Evolutionary conservation across 1,140 invertebrate species (phyloP), one percentile per base, ranked within the genome.

Genomic region (Pseudomyrmex cubaensis): DNA sequence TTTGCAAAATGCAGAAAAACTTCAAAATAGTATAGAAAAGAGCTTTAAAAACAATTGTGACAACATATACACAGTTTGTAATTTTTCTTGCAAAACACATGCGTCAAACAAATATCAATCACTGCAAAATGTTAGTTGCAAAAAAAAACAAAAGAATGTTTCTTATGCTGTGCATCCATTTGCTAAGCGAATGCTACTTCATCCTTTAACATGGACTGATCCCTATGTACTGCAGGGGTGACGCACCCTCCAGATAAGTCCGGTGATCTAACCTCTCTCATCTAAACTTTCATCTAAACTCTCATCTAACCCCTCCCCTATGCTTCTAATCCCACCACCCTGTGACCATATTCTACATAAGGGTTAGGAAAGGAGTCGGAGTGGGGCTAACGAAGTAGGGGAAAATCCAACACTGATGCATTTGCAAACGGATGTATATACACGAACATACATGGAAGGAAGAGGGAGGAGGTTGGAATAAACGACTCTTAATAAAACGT

Each of bases 261-360:
- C 52, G 64, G 35, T 25, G 54, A 93, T 93, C 93, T 93, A 92
- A 92, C 92, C 89, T 90, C 90, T 93, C 89, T 35, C 35, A 93
- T 93, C 92, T 93, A 91, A 91, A 92, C 88, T 89, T 90, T 93
- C 89, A 93, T 93, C 93, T 93, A 92, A 92, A 92, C 89, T 91
- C 92, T 93, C 91, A 93, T 93, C 92, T 93, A 92, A 92, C 90
- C 86, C 35, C 13, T 91, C 91, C 93, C 91, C 90, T 92, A 89
- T 89, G 90, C 87, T 90, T 93, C 92, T 93, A 93, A 93, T 92
- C 90, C 87, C 62, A 59, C 87, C 57, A 59, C 84, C 74, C 91
- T 90, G 89, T 90, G 90, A 88, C 89, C 87, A 85, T 91, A 89
- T 90, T 92, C 91, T 93, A 92, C 90, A 90, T 93, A 92, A 91